phyloP scores from a whole-genome alignment of 2,888 invertebrate genomes.

The Meiosimyza decipiens region DNA sequence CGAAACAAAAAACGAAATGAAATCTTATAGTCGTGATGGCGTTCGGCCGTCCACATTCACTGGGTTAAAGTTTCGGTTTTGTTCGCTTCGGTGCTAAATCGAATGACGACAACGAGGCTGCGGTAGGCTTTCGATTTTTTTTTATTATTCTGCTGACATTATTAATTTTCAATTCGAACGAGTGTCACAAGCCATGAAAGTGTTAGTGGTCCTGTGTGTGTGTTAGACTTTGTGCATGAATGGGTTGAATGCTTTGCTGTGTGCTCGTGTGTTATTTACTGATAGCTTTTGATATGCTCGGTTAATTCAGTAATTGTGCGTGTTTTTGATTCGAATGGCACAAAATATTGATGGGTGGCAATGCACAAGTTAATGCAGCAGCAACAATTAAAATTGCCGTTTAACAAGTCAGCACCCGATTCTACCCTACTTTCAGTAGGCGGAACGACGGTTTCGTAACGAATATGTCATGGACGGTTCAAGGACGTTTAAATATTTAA shows the following conservation, averaged over 20 bases:
- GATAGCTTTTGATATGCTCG: conserved; percentile 15
- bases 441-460: too few species aligned
- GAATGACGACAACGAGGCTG: neutral
- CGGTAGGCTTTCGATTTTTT: neutral
- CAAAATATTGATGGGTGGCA: neutral
- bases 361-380: neutral
- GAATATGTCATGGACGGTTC: too few species aligned
- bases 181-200: conserved; percentile 26
- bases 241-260: conserved; percentile 17
- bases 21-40: too few species aligned
- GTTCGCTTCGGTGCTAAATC: neutral
- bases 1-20: conserved; percentile 6
- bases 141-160: neutral
- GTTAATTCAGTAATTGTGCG: conserved; percentile 13
- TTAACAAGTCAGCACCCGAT: neutral
- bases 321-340: conserved; percentile 6
- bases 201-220: neutral
- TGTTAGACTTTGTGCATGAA: too few species aligned
- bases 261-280: neutral
- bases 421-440: too few species aligned
- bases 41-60: too few species aligned
- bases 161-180: neutral
- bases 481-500: too few species aligned
- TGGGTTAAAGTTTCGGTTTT: conserved; percentile 27
- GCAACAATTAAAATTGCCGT: neutral